Evolutionary conservation across 2,113 vertebrate species (phyloP).

Genomic region (Lepidothrix coronata): DNA sequence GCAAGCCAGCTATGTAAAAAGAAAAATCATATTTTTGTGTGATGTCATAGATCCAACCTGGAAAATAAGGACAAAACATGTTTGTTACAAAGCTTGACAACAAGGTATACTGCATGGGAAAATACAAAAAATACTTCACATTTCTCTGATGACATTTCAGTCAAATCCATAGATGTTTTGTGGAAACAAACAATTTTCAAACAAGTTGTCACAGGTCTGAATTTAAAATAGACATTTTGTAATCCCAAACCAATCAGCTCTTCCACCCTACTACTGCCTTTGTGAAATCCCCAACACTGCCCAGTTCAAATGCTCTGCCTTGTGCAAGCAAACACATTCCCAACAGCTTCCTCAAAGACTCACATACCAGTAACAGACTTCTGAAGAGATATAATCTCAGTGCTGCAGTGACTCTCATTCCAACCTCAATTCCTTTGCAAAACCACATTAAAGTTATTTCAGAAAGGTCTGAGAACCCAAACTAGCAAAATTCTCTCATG

Average conservation of each 20-base stretch:
- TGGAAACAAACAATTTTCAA: neutral
- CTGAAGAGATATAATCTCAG: neutral
- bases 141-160: neutral
- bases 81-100: neutral
- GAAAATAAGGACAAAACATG: conserved; percentile 56
- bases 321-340: neutral
- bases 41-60: conserved; percentile 84
- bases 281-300: neutral
- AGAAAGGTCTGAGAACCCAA: neutral
- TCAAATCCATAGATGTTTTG: neutral
- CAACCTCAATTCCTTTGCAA: neutral
- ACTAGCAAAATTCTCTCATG: neutral
- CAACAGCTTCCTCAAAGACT: neutral
- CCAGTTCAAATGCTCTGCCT: neutral
- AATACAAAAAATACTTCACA: neutral
- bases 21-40: conserved; percentile 82
- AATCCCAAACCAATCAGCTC: neutral
- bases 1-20: conserved; percentile 80
- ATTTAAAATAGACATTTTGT: neutral
- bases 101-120: neutral
- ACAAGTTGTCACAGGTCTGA: neutral
- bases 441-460: neutral
- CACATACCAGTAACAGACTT: neutral
- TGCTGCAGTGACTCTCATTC: neutral
- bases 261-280: neutral